Base-by-base conservation (phyloP, 2,113 vertebrate species). In the Pelvicachromis taeniatus region DNA sequence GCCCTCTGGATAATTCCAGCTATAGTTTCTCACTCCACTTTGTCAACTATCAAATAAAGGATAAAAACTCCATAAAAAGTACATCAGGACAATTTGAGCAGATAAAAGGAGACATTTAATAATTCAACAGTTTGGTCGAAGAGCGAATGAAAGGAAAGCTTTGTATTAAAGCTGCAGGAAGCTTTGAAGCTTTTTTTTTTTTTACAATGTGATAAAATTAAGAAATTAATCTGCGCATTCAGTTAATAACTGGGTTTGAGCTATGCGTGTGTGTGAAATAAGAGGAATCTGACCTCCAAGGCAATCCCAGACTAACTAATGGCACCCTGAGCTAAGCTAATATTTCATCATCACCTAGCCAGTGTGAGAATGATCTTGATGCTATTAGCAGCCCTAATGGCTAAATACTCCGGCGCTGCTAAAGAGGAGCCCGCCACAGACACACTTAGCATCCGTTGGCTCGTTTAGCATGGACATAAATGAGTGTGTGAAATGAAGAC, bases 301-400 rank as follows among this genome's bases (percentile, higher is more conserved):
- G 88, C 82, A 78, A 92, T 84, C 77, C 88, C 85, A 88, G 85
- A 87, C 91, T 88, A 88, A 93, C 87, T 93, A 94, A 94, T 91
- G 89, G 86, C 17, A 23, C 53, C 78, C 83, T 48, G 75, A 85
- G 81, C 89, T 90, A 90, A 94, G 93, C 92, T 95, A 93, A 94
- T 95, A 95, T 94, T 93, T 95, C 92, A 92, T 94, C 93, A 95
- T 95, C 90, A 91, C 83, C 86, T 77, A 52, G 52, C 70, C 65
- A 4, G 79, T 85, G 91, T 89, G 90, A 81, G 90, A 94, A 93
- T 90, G 87, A 91, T 94, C 93, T 79, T 84, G 90, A 87, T 89
- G 90, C 92, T 90, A 92, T 95, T 95, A 94, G 93, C 78, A 53
- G 83, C 81, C 70, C 90, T 94, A 94, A 95, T 92, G 92, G 91